These are phyloP conservation scores for Conger conger DNA, from an alignment of 2,113 vertebrate genomes.

Conservation along the genomic window DNA sequence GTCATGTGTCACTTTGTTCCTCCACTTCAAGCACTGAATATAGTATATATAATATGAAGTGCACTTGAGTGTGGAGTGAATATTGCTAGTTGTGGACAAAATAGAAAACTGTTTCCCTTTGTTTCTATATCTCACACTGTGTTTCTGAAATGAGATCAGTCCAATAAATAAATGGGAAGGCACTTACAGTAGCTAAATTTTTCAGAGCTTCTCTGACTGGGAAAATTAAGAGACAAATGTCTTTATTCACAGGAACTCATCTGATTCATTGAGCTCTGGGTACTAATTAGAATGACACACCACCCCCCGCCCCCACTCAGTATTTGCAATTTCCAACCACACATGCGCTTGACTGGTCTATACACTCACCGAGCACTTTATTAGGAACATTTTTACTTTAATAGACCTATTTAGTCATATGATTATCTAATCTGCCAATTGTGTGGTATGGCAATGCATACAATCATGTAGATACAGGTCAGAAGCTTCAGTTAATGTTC, in stretches of 20 bases:
- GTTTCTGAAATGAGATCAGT: background rate
- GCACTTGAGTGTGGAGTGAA: background rate
- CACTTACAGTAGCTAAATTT: constrained; percentile 26
- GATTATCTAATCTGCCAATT: no score
- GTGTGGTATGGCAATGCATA: no score
- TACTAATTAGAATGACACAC: constrained; percentile 62
- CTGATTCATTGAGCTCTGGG: constrained; percentile 45
- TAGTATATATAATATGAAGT: background rate
- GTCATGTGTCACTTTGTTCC: no score
- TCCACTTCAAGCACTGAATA: background rate
- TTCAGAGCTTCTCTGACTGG: constrained; percentile 26
- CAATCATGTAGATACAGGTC: no score
- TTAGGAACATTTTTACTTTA: no score
- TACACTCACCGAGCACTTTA: no score
- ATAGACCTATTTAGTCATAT: no score
- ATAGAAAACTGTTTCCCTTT: background rate
- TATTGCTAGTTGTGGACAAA: background rate
- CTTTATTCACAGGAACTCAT: constrained; percentile 43
- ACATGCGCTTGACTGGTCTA: no score
- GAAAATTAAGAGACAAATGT: constrained; percentile 25
- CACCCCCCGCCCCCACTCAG: no score
- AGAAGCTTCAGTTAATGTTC: no score
- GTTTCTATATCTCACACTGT: background rate
- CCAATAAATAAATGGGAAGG: constrained; percentile 13
- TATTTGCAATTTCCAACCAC: no score